Evolutionary conservation across 2,888 invertebrate genomes (phyloP).

Genomic region (Chydorus sphaericus): DNA sequence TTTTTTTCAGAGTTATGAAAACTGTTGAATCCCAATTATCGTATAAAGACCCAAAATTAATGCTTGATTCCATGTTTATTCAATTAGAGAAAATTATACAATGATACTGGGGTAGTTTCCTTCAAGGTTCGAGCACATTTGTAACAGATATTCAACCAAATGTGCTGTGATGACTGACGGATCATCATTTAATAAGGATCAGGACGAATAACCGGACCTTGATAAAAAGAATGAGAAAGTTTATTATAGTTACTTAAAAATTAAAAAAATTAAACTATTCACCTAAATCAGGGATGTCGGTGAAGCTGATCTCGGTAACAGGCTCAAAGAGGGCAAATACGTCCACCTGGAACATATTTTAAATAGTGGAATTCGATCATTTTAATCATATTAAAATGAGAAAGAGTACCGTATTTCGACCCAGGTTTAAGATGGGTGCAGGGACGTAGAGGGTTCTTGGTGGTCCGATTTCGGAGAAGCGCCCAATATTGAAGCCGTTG

Average conservation of each 20-base stretch:
- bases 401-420: slow-evolving; percentile 14
- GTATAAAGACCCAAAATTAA: too few relatives aligned
- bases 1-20: too few relatives aligned
- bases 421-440: slow-evolving; percentile 11
- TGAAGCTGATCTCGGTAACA: slow-evolving; percentile 1
- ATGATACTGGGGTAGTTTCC: too few relatives aligned
- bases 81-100: too few relatives aligned
- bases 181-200: background rate
- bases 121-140: too few relatives aligned
- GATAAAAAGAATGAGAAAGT: background rate
- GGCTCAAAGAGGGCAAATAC: slow-evolving; percentile 5
- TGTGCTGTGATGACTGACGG: too few relatives aligned
- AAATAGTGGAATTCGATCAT: background rate
- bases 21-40: too few relatives aligned
- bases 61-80: too few relatives aligned
- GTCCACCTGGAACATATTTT: background rate
- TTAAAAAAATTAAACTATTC: background rate
- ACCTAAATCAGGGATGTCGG: slow-evolving; percentile 4
- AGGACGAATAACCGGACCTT: background rate
- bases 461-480: slow-evolving; percentile 13
- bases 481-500: slow-evolving; percentile 15
- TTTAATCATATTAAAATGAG: too few relatives aligned
- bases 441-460: slow-evolving; percentile 14
- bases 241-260: background rate
- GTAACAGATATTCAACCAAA: too few relatives aligned